These are phyloP conservation scores for Martes martes DNA, from an alignment of 2,113 vertebrate species.

Conservation along the genomic window DNA sequence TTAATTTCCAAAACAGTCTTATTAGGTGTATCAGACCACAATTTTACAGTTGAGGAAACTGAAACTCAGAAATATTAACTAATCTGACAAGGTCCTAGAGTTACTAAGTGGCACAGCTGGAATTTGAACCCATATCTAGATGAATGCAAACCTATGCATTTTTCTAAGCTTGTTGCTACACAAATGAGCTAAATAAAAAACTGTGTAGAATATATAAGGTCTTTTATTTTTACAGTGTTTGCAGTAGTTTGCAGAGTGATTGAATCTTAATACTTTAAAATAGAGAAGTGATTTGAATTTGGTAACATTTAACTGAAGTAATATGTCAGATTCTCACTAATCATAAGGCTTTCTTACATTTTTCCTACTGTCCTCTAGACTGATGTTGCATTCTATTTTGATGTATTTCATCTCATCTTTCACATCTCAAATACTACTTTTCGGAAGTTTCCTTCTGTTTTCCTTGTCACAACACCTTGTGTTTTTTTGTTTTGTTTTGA, in stretches of 20 bases:
- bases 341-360: not conserved
- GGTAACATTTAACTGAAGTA: not conserved
- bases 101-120: not conserved
- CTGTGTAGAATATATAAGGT: not conserved
- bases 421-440: not conserved
- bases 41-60: not conserved
- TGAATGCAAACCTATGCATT: not conserved
- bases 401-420: not conserved
- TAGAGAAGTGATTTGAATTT: not conserved
- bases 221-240: not conserved
- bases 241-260: not conserved
- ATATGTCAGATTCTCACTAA: not conserved
- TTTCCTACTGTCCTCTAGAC: not conserved
- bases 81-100: not conserved
- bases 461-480: not conserved
- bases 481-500: not conserved
- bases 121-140: not conserved
- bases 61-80: not conserved
- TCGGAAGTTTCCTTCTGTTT: not conserved
- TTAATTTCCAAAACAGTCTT: not conserved
- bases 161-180: not conserved
- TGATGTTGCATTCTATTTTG: not conserved
- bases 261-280: not conserved
- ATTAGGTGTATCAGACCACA: not conserved
- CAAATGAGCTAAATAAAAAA: not conserved